A percentile compares a stretch with the other conserved stretches of the same genome.
Evolutionary conservation across 2,797 vertebrate genomes (phyloP).

Genomic region (Xenops minutus): DNA sequence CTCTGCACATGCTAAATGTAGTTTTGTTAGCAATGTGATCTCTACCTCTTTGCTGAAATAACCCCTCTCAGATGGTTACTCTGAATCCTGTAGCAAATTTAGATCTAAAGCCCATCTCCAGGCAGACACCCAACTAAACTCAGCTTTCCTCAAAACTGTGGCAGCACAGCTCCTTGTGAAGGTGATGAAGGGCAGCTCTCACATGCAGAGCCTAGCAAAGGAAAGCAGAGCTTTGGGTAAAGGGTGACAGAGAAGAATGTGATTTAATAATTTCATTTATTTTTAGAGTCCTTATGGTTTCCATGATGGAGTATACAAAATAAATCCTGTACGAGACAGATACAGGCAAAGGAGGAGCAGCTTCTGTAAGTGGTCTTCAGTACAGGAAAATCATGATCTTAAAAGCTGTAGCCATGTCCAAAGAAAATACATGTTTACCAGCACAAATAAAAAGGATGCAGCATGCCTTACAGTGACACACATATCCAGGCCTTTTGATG

Average conservation of each 20-base stretch:
- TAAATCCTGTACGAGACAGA: background rate
- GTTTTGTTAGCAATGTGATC: background rate
- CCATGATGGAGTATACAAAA: background rate
- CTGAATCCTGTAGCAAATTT: background rate
- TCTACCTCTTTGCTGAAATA: background rate
- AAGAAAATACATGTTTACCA: background rate
- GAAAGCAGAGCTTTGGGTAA: background rate
- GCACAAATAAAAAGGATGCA: background rate
- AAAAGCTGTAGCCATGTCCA: background rate
- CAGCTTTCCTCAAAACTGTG: background rate
- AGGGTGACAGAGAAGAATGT: background rate
- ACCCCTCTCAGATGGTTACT: background rate
- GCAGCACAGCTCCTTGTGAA: background rate
- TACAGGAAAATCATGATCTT: background rate
- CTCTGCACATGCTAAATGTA: background rate
- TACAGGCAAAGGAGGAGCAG: background rate
- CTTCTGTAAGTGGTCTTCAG: background rate
- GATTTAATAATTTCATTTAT: background rate
- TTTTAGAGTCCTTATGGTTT: background rate
- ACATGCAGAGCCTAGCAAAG: background rate
- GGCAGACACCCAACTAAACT: background rate
- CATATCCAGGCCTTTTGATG: background rate
- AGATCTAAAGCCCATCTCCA: background rate
- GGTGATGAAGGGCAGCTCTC: background rate
- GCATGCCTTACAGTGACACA: background rate